Conservation (phyloP, 2,888 invertebrate genomes). For the Aplocera efformata region DNA sequence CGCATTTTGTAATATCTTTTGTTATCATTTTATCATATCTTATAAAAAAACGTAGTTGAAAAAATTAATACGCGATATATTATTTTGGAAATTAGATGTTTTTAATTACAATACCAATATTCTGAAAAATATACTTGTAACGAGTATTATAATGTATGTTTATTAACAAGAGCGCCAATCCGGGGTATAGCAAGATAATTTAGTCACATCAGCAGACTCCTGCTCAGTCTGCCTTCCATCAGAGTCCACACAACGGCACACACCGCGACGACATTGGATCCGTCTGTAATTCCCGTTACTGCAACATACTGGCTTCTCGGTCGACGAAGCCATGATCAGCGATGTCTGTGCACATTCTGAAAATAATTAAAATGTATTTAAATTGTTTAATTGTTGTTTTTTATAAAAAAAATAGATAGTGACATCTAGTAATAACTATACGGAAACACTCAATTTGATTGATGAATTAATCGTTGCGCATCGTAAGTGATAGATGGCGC, state of each 20-base stretch:
- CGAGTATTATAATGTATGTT: no score
- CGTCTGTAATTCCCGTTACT: slow-evolving; percentile 82
- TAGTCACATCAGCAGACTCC: slow-evolving; percentile 53
- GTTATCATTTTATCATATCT: no score
- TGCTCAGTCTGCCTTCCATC: slow-evolving; percentile 77
- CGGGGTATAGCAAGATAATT: slow-evolving; percentile 40
- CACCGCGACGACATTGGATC: slow-evolving; percentile 81
- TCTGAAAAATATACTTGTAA: no score
- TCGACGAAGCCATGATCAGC: slow-evolving; percentile 57
- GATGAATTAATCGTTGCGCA: no score
- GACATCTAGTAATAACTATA: no score
- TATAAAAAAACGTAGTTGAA: no score
- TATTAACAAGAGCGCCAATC: slow-evolving; percentile 63
- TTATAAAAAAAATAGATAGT: background rate
- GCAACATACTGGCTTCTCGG: slow-evolving; percentile 79
- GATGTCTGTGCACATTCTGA: slow-evolving; percentile 83
- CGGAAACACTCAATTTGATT: no score
- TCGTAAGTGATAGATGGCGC: slow-evolving; percentile 6
- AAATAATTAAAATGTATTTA: slow-evolving; percentile 23
- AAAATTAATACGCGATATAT: no score
- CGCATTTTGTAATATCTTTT: no score
- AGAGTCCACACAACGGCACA: slow-evolving; percentile 82
- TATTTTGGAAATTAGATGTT: no score
- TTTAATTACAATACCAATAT: no score
- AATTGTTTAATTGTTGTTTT: no score